Base-by-base conservation (phyloP, 2,888 invertebrate species). In the Oxycera nigricornis region DNA sequence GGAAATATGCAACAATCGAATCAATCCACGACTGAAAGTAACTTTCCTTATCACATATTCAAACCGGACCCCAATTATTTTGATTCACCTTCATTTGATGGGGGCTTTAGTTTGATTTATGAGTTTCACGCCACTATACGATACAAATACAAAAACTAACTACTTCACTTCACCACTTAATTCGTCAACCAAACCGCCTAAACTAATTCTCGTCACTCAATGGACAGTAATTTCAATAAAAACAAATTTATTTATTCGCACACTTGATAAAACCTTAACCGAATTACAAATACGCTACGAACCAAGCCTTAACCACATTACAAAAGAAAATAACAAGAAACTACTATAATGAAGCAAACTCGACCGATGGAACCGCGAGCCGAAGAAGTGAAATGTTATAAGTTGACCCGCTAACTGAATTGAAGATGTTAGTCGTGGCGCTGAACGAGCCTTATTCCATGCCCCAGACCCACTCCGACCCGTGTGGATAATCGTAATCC, bases 311-410 rank as follows among this genome's bases (percentile, higher is more conserved):
- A 70, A 52, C 14, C 14, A 70, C 17, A 55, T 31, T 26, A 31
- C 17, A 31, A 52, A 70, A 70, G 31, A 46, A 68, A 68, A 9
- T 46, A 41, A 41, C 3, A 7, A 20, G 30, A 26, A n/a, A 6
- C 24, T 28, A 28, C 24, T 26, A 35, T n/a, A 17, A 24, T 65
- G 22, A 22, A 65, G 4, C n/a, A n/a, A 20, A 26, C 52, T 6
- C n/a, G n/a, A 68, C 50, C 11, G n/a, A 20, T 9, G 39, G 17
- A 68, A 22, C 14, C 52, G 14, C 65, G 17, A 35, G n/a, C 20
- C 20, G 22, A 20, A 17, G 31, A 52, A 30, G 52, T 55, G 52
- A 70, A 52, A 70, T 70, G 70, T 52, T 70, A 22, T 70, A 30
- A 70, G 31, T 20, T 52, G 31, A 70, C 31, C 52, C 31, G 26